These are phyloP conservation scores for Syngnathus typhle DNA, from an alignment of 2,113 vertebrate genomes.

Conservation along the genomic window DNA sequence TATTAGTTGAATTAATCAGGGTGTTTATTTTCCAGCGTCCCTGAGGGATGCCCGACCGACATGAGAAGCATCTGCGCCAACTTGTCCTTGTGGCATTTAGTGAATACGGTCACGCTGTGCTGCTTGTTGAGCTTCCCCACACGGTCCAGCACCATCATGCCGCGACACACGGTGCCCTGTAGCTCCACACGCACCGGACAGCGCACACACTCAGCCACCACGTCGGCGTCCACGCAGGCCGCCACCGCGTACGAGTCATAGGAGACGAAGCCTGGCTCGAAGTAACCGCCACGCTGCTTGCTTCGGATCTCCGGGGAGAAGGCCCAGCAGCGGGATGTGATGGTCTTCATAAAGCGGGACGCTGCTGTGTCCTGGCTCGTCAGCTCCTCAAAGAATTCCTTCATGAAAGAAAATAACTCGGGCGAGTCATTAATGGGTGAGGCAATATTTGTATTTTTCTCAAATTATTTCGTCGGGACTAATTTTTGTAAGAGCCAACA, in stretches of 20 bases:
- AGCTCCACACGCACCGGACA: slow-evolving; percentile 67
- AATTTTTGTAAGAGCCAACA: not conserved
- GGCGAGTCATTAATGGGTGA: not conserved
- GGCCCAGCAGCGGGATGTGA: slow-evolving; percentile 62
- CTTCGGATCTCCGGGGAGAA: slow-evolving; percentile 42
- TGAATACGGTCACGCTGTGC: slow-evolving; percentile 60
- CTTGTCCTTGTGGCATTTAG: slow-evolving; percentile 56
- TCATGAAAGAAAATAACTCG: not conserved
- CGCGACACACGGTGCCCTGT: slow-evolving; percentile 62
- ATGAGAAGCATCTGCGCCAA: slow-evolving; percentile 57
- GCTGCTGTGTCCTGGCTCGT: slow-evolving; percentile 57
- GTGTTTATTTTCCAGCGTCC: not conserved
- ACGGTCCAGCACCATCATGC: slow-evolving; percentile 70
- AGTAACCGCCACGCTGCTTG: slow-evolving; percentile 47
- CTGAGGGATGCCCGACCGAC: slow-evolving; percentile 47
- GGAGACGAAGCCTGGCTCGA: slow-evolving; percentile 65
- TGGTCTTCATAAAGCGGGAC: slow-evolving; percentile 67
- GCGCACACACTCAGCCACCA: slow-evolving; percentile 56
- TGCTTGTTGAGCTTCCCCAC: slow-evolving; percentile 53
- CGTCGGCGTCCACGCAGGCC: slow-evolving; percentile 60
- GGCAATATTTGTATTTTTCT: no score
- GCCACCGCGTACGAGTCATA: slow-evolving; percentile 70
- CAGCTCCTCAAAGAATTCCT: slow-evolving; percentile 72
- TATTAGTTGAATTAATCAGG: no score
- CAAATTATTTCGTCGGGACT: no score